Percentiles rank a stretch among this genome's conserved stretches.
phyloP scores from a whole-genome alignment of 2,797 vertebrate species.

The Limnodromus scolopaceus region DNA sequence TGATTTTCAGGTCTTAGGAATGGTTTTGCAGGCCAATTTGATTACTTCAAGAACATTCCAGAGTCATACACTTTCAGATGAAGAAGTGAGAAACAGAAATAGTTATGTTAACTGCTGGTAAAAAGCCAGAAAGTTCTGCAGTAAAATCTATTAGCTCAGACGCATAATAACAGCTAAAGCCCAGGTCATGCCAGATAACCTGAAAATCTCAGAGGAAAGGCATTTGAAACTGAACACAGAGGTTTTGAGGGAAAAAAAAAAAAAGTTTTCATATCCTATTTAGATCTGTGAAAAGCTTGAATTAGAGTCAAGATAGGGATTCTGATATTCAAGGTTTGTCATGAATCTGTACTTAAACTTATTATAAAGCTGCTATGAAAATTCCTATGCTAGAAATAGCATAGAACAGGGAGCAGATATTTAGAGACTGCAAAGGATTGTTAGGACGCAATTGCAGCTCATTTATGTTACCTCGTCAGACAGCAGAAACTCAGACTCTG shows the following conservation, averaged over 20 bases:
- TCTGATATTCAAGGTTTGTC: neutral
- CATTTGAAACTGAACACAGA: neutral
- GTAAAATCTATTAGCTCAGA: constrained; percentile 16
- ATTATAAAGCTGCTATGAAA: neutral
- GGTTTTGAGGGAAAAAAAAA: neutral
- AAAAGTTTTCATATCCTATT: neutral
- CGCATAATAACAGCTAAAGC: neutral
- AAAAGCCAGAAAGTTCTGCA: constrained; percentile 10
- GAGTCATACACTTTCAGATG: neutral
- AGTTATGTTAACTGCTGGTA: neutral
- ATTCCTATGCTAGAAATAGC: neutral
- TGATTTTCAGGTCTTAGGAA: neutral
- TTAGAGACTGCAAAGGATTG: neutral
- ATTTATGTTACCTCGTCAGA: neutral
- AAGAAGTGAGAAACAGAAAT: neutral
- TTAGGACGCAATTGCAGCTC: neutral
- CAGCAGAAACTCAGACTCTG: neutral
- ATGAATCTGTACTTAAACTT: neutral
- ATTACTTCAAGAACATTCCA: neutral
- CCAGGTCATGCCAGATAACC: neutral
- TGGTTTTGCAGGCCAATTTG: neutral
- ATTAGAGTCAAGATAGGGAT: neutral
- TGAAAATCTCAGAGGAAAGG: constrained; percentile 35
- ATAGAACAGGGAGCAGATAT: neutral
- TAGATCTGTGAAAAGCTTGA: neutral